Base-by-base conservation (phyloP, 2,797 vertebrate species). In the Acomys russatus region DNA sequence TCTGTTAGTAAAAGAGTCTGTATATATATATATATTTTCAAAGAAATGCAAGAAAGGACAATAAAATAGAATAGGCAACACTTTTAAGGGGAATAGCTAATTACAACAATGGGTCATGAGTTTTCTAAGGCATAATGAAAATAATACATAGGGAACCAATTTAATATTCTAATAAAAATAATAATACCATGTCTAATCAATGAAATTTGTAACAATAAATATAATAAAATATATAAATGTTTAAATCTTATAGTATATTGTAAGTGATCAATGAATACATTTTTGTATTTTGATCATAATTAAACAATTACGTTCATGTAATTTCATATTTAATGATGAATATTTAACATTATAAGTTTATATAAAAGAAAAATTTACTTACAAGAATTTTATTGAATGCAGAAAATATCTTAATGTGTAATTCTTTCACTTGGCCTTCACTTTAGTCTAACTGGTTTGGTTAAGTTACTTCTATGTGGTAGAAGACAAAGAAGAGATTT, bases 261-360 rank as follows among this genome's bases (percentile, higher is more conserved):
- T 84, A 70, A 80, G 2, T 94, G 9, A 74, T 84, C 18, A n/a
- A 28, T 78, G 86, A 73, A 49, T 78, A 0, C n/a, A 77, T 88
- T 1, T 28, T 59, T 80, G n/a, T 88, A 66, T 59, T 89, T 96
- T 68, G 6, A 44, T 97, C 15, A 51, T 33, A 88, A 85, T 82
- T 90, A 92, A 68, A 88, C 88, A 5, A 30, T 74, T 85, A 83
- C 33, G 71, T n/a, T 85, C 64, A 59, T 7, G 51, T 30, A 92
- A 79, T 33, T 9, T 93, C 51, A 74, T 2, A 70, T 1, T 61
- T 61, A 63, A 78, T 23, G 28, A 68, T 74, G 11, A 79, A 84
- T 11, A 4, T 22, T 61, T 10, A 44, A 20, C 20, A 88, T 63
- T 86, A n/a, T 91, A 93, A 74, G 23, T 0, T 78, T 79, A 83